phyloP scores from a whole-genome alignment of 1,140 invertebrate genomes.

The Mylabris phalerata region DNA sequence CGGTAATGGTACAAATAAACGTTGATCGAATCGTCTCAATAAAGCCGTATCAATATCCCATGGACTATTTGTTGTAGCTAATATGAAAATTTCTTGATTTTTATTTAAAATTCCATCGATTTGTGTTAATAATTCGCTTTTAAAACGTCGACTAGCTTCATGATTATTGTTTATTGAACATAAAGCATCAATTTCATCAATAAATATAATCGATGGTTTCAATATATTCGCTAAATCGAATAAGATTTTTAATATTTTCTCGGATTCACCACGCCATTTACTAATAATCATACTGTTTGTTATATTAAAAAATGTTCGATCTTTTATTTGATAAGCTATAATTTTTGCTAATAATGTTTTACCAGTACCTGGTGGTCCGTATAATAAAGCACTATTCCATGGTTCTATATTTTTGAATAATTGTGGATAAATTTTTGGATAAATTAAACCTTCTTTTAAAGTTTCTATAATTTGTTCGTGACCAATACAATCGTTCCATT shows the following conservation, averaged over 20 bases:
- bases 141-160: constrained; percentile 85
- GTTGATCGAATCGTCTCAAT: constrained; percentile 80
- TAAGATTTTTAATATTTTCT: constrained; percentile 83
- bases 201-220: constrained; percentile 90
- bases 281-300: constrained; percentile 81
- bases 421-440: constrained; percentile 77
- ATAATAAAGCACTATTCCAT: constrained; percentile 78
- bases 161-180: constrained; percentile 74
- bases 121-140: constrained; percentile 86
- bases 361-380: constrained; percentile 78
- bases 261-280: constrained; percentile 93
- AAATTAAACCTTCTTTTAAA: constrained; percentile 84
- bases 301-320: constrained; percentile 86
- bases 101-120: constrained; percentile 65
- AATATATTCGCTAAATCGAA: constrained; percentile 79
- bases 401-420: constrained; percentile 74
- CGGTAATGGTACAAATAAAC: constrained; percentile 75
- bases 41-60: constrained; percentile 79
- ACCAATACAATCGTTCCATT: constrained; percentile 68
- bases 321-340: constrained; percentile 70
- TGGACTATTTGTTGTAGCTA: constrained; percentile 86
- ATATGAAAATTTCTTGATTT: constrained; percentile 5
- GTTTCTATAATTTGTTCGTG: constrained; percentile 71
- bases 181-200: constrained; percentile 93
- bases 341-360: constrained; percentile 88